Conservation (phyloP, 1,140 invertebrate species). For the Diprion similis region DNA sequence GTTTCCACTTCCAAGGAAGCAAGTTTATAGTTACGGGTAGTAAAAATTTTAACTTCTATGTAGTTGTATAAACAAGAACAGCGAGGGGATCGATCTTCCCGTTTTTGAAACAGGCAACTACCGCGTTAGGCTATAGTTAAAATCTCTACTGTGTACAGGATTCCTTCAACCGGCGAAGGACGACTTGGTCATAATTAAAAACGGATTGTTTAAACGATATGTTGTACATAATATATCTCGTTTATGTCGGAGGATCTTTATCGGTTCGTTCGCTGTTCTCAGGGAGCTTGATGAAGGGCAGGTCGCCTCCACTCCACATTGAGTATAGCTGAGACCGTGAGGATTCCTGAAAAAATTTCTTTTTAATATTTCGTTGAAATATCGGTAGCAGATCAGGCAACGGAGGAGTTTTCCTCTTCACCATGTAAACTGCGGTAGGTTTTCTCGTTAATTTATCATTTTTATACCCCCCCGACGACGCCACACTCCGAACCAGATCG, state of each 20-base stretch:
- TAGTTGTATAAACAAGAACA: too few species aligned
- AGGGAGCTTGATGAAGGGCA: slow-evolving; percentile 63
- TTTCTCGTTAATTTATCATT: neutral
- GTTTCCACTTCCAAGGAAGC: too few species aligned
- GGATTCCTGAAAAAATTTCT: slow-evolving; percentile 47
- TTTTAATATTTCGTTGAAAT: neutral
- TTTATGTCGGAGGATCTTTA: slow-evolving; percentile 48
- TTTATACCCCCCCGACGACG: slow-evolving; percentile 58
- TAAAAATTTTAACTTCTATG: too few species aligned
- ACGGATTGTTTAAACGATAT: neutral
- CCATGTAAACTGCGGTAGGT: neutral
- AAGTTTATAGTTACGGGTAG: too few species aligned
- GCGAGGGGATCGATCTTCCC: neutral
- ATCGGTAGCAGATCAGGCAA: slow-evolving; percentile 13
- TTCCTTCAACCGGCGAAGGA: slow-evolving; percentile 6
- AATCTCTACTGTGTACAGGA: neutral
- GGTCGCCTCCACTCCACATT: slow-evolving; percentile 64
- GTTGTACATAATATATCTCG: neutral
- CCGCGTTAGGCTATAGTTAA: too few species aligned
- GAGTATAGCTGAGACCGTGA: slow-evolving; percentile 62
- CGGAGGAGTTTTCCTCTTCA: neutral
- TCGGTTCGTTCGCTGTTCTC: slow-evolving; percentile 55
- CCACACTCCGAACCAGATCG: slow-evolving; percentile 65
- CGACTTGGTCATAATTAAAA: neutral
- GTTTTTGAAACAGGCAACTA: neutral